phyloP scores from a whole-genome alignment of 2,113 vertebrate genomes.

The Charina bottae region DNA sequence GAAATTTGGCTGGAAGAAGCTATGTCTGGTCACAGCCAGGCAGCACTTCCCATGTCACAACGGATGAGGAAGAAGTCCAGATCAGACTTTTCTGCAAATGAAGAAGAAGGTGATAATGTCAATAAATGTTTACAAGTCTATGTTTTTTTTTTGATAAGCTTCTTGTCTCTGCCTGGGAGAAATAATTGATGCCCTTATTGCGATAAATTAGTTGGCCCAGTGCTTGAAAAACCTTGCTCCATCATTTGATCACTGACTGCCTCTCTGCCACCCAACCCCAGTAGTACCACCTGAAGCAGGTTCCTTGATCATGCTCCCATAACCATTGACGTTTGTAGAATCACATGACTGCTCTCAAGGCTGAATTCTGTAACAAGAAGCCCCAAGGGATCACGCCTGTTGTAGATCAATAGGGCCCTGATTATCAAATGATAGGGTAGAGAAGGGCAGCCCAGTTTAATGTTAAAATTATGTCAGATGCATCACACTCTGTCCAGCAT shows the following conservation, averaged over 20 bases:
- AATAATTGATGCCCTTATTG: not conserved
- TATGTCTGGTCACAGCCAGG: not conserved
- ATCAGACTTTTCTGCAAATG: rapidly evolving
- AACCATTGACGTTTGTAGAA: not conserved
- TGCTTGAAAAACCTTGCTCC: not conserved
- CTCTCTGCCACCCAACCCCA: not conserved
- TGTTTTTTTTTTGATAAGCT: not conserved
- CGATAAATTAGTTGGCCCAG: not conserved
- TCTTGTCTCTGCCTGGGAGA: not conserved
- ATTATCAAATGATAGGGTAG: not conserved
- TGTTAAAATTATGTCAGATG: not conserved
- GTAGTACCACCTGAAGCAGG: no score
- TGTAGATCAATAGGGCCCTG: not conserved
- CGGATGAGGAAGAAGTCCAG: rapidly evolving
- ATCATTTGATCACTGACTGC: not conserved
- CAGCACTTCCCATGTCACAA: not conserved
- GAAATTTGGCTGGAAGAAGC: not conserved
- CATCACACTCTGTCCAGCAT: not conserved
- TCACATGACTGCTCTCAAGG: not conserved
- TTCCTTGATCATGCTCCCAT: not conserved
- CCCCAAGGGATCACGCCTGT: not conserved
- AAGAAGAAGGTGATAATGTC: not conserved
- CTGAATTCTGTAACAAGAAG: not conserved
- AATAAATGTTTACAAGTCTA: not conserved
- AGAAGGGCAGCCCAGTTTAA: not conserved